These are phyloP conservation scores for Cylindroiulus punctatus DNA, from an alignment of 2,888 invertebrate species.

Conservation along the genomic window DNA sequence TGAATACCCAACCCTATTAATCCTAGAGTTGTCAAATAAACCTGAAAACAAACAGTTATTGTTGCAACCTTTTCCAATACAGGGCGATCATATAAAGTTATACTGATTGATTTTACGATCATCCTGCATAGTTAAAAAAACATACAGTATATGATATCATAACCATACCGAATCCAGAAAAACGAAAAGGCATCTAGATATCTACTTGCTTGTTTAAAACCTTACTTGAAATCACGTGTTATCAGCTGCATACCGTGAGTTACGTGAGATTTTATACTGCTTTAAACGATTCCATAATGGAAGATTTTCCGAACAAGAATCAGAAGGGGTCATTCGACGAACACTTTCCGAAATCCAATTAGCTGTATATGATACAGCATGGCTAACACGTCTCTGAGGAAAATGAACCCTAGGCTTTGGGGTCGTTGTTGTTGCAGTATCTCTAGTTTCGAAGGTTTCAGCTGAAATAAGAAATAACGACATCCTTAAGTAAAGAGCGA, in stretches of 20 bases:
- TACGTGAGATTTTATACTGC: not conserved
- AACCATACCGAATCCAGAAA: not conserved
- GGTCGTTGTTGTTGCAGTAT: not conserved
- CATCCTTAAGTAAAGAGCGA: not conserved
- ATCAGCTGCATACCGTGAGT: slow-evolving; percentile 43
- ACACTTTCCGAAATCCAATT: slow-evolving; percentile 46
- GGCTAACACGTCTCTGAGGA: slow-evolving; percentile 47
- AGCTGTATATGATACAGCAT: slow-evolving; percentile 47
- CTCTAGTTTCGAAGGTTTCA: not conserved
- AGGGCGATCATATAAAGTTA: too few relatives aligned
- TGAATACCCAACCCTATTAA: too few relatives aligned
- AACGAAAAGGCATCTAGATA: not conserved
- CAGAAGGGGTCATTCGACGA: slow-evolving; percentile 52
- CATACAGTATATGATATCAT: too few relatives aligned
- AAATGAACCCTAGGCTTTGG: slow-evolving; percentile 49
- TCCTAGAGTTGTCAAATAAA: too few relatives aligned
- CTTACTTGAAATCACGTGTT: not conserved
- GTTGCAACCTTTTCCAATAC: too few relatives aligned
- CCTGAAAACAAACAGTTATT: too few relatives aligned
- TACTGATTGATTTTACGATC: too few relatives aligned
- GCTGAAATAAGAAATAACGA: slow-evolving; percentile 14
- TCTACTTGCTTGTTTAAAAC: not conserved
- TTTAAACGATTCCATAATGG: slow-evolving; percentile 48
- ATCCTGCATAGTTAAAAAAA: too few relatives aligned
- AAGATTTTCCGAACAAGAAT: slow-evolving; percentile 45